Evolutionary conservation across 2,888 invertebrate genomes (phyloP), one percentile per base, ranked within the genome.

Genomic region (Cactoblastis cactorum): DNA sequence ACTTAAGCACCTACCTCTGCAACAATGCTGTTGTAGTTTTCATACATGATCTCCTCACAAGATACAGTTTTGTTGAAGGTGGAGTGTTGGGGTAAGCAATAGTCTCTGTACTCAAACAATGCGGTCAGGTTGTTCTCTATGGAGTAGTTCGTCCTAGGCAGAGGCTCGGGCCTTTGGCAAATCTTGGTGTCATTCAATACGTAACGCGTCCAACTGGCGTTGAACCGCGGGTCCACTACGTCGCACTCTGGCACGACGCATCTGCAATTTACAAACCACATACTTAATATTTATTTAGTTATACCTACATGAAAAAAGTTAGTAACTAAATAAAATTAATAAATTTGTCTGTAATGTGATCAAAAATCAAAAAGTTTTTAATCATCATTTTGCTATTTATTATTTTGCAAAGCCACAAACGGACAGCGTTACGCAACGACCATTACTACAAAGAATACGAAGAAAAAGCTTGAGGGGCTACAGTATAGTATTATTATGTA

Each of bases 21-120:
- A 0, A 91, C 90, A 57, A 94, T 91, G 43, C 94, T 93, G 46
- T 90, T 81, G 67, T 92, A 90, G 62, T 91, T 83, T 58, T 92
- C 91, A 65, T 92, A 94, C 18, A 93, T 68, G 53, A 92, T 80
- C n/a, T 74, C 69, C n/a, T 84, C 75, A 62, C 94, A 94, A 0
- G 74, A 65, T 51, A 84, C 69, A 0, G 78, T 80, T 9, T 58
- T 59, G 38, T 73, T 64, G 1, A 19, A 57, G 35, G 81, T 63
- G 59, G 90, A 91, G 55, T 74, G 62, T 0, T 79, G 72, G 0
- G 78, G 62, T 0, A 73, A 59, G 56, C 93, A 92, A 46, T 53
- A 52, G 6, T 59, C 53, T 3, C 49, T 54, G 35, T 48, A 17
- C 22, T 43, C 33, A 11, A 50, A 22, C 5, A 37, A 41, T 48